These are phyloP conservation scores for Neodiprion virginianus DNA, from an alignment of 1,140 invertebrate species.

Conservation along the genomic window DNA sequence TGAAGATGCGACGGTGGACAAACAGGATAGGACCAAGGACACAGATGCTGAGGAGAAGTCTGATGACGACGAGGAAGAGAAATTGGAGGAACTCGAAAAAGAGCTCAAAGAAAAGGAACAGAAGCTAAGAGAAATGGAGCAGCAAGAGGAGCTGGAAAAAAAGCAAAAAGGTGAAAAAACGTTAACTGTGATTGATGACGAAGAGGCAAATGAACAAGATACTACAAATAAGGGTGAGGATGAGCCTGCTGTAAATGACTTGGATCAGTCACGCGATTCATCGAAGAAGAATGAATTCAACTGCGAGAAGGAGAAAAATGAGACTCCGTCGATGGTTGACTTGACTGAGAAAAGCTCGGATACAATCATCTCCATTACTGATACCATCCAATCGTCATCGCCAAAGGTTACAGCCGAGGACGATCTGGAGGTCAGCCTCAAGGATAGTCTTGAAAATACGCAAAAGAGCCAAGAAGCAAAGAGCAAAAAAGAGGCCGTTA, in stretches of 20 bases:
- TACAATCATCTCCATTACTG: constrained; percentile 27
- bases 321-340: constrained; percentile 16
- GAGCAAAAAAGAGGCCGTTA: constrained; percentile 26
- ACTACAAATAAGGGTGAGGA: background rate
- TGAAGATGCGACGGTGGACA: constrained; percentile 20
- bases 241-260: background rate
- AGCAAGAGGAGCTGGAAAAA: constrained; percentile 10
- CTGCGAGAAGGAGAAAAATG: background rate
- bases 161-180: constrained; percentile 1
- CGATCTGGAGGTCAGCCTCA: constrained; percentile 10
- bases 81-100: constrained; percentile 14
- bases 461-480: constrained; percentile 25
- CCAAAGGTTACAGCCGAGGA: constrained; percentile 27
- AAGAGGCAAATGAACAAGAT: background rate
- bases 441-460: constrained; percentile 4
- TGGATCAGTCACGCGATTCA: background rate
- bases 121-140: constrained; percentile 12
- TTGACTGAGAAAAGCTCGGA: constrained; percentile 29
- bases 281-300: constrained; percentile 13
- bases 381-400: constrained; percentile 18
- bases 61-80: constrained; percentile 23
- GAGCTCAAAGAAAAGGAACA: constrained; percentile 12
- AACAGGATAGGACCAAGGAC: constrained; percentile 20
- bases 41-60: constrained; percentile 8
- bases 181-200: background rate